phyloP scores from a whole-genome alignment of 2,888 invertebrate species.

The Timandra comae region DNA sequence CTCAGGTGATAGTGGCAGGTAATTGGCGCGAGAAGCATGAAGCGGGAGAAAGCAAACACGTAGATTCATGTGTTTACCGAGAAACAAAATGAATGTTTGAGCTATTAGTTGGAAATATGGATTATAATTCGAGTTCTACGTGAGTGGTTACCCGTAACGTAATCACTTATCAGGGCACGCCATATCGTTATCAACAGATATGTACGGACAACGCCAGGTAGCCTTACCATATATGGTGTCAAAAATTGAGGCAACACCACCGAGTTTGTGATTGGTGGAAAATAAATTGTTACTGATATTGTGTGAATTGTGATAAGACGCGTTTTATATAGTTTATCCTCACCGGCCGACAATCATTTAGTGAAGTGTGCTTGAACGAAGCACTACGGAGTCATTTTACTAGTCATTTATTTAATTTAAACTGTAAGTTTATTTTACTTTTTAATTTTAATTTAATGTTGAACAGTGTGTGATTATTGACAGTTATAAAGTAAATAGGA shows the following conservation, averaged over 20 bases:
- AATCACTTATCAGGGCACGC: constrained; percentile 48
- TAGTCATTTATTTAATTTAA: constrained; percentile 52
- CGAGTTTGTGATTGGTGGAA: constrained; percentile 80
- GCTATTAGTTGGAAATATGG: constrained; percentile 13
- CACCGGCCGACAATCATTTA: constrained; percentile 62
- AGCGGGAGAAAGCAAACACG: constrained; percentile 46
- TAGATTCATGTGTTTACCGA: constrained; percentile 27
- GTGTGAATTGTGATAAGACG: constrained; percentile 70
- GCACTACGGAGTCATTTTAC: constrained; percentile 53
- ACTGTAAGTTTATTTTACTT: constrained; percentile 65
- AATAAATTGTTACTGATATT: constrained; percentile 66
- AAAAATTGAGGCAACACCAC: constrained; percentile 72
- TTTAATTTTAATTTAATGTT: constrained; percentile 25
- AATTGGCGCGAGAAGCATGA: constrained; percentile 49
- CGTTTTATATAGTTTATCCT: constrained; percentile 75
- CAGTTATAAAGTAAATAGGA: too few species aligned
- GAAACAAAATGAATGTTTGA: constrained; percentile 21
- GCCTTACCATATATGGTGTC: constrained; percentile 88
- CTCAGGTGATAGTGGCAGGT: constrained; percentile 32
- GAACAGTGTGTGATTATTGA: too few species aligned
- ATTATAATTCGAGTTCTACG: constrained; percentile 19
- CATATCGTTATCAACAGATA: constrained; percentile 50
- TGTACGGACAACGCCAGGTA: constrained; percentile 43
- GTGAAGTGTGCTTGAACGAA: constrained; percentile 54
- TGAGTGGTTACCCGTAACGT: constrained; percentile 27